Evolutionary conservation across 2,888 invertebrate genomes (phyloP).

Genomic region (Plusia festucae): DNA sequence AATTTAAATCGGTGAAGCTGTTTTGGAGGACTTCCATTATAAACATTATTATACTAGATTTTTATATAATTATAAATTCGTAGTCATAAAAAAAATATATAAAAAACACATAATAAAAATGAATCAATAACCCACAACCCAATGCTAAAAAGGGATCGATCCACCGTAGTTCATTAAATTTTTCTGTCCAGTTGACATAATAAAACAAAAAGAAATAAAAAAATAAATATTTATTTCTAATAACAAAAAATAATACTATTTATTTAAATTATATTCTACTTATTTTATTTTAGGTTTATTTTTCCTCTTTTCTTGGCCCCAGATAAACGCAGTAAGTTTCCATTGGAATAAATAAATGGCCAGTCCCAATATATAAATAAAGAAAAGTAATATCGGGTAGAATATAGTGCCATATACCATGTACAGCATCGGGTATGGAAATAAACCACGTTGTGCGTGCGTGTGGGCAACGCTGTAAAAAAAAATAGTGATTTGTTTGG

Average conservation of each 20-base stretch:
- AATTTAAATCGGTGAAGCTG: too few relatives aligned
- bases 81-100: too few relatives aligned
- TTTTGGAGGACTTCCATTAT: too few relatives aligned
- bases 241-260: neutral
- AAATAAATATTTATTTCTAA: neutral
- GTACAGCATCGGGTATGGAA: conserved; percentile 74
- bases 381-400: conserved; percentile 58
- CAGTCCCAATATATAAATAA: conserved; percentile 12
- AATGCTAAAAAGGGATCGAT: too few relatives aligned
- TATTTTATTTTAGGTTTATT: conserved; percentile 16
- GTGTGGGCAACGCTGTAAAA: conserved; percentile 73
- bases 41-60: too few relatives aligned
- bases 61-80: too few relatives aligned
- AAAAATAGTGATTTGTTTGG: conserved; percentile 16
- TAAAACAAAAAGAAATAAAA: too few relatives aligned
- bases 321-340: conserved; percentile 48
- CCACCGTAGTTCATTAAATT: too few relatives aligned
- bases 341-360: conserved; percentile 65
- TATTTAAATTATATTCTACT: neutral
- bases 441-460: conserved; percentile 62
- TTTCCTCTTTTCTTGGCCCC: conserved; percentile 26
- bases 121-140: too few relatives aligned
- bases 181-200: too few relatives aligned
- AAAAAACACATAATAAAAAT: too few relatives aligned
- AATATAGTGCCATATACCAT: conserved; percentile 68